A percentile compares a stretch with the other conserved stretches of the same genome.
phyloP scores from a whole-genome alignment of 30 jellyfish, hydroid and myxozoan species.

The Aurelia sp. region DNA sequence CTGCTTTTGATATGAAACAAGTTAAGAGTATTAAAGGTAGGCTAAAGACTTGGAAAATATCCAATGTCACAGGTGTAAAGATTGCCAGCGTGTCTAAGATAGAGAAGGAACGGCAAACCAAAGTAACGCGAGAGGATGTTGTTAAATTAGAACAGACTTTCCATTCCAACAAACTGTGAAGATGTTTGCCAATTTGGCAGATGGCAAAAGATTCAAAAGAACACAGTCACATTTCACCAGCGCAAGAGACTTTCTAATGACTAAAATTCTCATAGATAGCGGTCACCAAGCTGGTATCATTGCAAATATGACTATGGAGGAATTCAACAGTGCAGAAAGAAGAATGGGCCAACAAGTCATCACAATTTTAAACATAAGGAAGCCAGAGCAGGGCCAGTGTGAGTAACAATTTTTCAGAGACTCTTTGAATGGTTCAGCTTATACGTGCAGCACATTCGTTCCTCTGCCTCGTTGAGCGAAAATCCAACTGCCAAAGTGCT shows the following conservation, averaged over 20 bases:
- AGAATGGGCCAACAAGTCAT: slow-evolving; percentile 5
- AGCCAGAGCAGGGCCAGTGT: slow-evolving; percentile 50
- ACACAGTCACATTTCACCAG: slow-evolving; percentile 40
- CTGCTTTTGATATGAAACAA: background rate
- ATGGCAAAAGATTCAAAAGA: slow-evolving; percentile 9
- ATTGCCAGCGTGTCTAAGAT: slow-evolving; percentile 41
- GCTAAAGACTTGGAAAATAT: slow-evolving; percentile 40
- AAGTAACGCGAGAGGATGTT: slow-evolving; percentile 22
- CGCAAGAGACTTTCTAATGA: slow-evolving; percentile 31
- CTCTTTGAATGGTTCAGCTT: slow-evolving; percentile 48
- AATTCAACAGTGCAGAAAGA: slow-evolving; percentile 1
- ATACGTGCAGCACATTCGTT: slow-evolving; percentile 25
- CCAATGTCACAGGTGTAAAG: slow-evolving; percentile 29
- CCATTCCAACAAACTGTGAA: slow-evolving; percentile 17
- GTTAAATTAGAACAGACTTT: slow-evolving; percentile 7
- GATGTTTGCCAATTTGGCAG: slow-evolving; percentile 3
- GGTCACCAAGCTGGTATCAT: slow-evolving; percentile 52
- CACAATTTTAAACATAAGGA: slow-evolving; percentile 53
- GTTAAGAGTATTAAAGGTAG: slow-evolving; percentile 22
- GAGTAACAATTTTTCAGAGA: slow-evolving; percentile 21
- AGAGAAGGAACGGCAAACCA: slow-evolving; percentile 31
- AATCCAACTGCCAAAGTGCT: slow-evolving; percentile 18
- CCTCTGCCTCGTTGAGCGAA: background rate
- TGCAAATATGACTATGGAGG: slow-evolving; percentile 51
- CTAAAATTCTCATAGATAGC: slow-evolving; percentile 34